These are phyloP conservation scores for Caenorhabditis sp. DNA, from an alignment of 2,888 invertebrate genomes.

Conservation along the genomic window DNA sequence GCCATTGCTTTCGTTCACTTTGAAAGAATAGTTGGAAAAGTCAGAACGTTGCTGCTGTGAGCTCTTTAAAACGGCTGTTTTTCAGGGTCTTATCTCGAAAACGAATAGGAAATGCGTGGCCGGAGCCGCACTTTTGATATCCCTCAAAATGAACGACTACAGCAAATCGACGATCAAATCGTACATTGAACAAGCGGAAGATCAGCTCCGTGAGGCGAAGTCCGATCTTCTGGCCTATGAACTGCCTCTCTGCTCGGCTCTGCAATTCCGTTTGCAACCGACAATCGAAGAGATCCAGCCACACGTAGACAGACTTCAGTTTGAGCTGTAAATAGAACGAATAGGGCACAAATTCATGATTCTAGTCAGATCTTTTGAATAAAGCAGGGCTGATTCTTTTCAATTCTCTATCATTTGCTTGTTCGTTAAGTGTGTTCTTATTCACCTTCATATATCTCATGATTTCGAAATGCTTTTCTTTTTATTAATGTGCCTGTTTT, in stretches of 20 bases:
- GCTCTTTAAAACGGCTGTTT: neutral
- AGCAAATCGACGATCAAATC: conserved; percentile 90
- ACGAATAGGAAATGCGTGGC: conserved; percentile 95
- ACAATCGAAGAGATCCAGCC: conserved; percentile 53
- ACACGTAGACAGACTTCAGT: conserved; percentile 59
- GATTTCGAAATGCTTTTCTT: no score
- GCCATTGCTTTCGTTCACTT: conserved; percentile 99
- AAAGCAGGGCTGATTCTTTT: neutral
- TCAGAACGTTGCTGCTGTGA: conserved; percentile 47
- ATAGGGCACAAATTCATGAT: neutral
- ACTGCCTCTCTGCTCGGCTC: conserved; percentile 63
- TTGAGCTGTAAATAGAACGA: conserved; percentile 29
- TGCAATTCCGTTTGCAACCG: conserved; percentile 61
- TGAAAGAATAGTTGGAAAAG: conserved; percentile 92
- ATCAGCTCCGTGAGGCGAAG: conserved; percentile 54
- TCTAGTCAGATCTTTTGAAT: conserved; percentile 34
- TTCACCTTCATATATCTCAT: neutral
- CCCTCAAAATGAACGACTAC: conserved; percentile 96
- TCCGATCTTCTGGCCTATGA: conserved; percentile 61
- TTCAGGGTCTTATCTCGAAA: conserved; percentile 88
- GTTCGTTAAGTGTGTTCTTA: neutral
- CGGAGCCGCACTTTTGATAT: conserved; percentile 92
- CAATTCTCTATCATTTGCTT: neutral
- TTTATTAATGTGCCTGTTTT: neutral
- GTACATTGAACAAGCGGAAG: conserved; percentile 85